phyloP scores from a whole-genome alignment of 2,113 vertebrate species.

The Pluvianellus socialis region DNA sequence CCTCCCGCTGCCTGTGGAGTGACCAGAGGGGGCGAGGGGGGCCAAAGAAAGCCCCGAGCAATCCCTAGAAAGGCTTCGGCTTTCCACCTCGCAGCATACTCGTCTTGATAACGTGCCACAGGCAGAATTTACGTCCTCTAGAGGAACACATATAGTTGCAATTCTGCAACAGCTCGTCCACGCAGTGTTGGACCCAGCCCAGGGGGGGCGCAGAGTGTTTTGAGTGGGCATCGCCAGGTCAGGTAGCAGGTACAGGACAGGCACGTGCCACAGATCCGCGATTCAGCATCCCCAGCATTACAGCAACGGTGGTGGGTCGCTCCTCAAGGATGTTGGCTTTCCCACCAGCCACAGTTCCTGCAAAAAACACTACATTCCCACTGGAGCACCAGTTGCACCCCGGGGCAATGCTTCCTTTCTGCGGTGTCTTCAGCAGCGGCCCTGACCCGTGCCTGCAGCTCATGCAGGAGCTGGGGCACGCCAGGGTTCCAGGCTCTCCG shows the following conservation, averaged over 20 bases:
- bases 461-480: rapidly evolving
- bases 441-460: not conserved
- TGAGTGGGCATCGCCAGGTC: not conserved
- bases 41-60: not conserved
- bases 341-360: not conserved
- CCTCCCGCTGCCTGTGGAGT: not conserved
- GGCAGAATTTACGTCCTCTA: not conserved
- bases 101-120: rapidly evolving
- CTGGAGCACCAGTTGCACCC: not conserved
- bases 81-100: rapidly evolving
- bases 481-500: not conserved
- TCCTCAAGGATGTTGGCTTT: not conserved
- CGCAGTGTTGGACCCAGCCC: not conserved
- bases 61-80: not conserved
- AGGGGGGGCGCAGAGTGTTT: not conserved
- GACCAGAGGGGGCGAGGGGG: no score
- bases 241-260: not conserved
- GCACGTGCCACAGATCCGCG: rapidly evolving
- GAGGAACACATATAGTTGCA: not conserved
- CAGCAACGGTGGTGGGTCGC: no score
- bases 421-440: not conserved
- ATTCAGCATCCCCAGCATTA: not conserved
- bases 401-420: rapidly evolving
- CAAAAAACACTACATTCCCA: not conserved
- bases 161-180: not conserved